A percentile compares a stretch with the other conserved stretches of the same genome.
Conservation (phyloP, 2,113 vertebrate genomes). For the Dolichallabes microphthalmus region DNA sequence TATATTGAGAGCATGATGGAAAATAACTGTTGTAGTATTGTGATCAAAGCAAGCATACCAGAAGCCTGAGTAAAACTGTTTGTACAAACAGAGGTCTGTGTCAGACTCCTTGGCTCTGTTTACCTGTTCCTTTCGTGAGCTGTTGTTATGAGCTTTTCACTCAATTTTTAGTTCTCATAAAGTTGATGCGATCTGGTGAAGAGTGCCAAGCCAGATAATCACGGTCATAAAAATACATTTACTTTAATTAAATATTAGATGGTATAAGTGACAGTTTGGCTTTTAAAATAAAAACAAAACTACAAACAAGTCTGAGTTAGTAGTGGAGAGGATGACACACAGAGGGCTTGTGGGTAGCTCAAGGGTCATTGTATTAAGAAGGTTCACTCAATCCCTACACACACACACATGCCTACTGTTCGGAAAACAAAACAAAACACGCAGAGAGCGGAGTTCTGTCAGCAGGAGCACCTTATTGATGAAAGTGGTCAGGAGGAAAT, state of each 20-base stretch:
- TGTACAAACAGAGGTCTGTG: neutral
- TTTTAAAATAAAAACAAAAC: neutral
- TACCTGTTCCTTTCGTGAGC: neutral
- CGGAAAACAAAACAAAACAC: neutral
- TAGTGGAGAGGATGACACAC: too few relatives aligned
- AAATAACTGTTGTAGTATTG: neutral
- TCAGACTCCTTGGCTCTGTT: neutral
- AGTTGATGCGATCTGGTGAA: too few relatives aligned
- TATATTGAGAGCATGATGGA: neutral
- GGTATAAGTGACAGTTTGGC: neutral
- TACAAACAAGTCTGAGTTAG: neutral
- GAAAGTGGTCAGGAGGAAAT: too few relatives aligned
- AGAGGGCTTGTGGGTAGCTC: too few relatives aligned
- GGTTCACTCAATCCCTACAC: neutral
- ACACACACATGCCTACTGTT: neutral
- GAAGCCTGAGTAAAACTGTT: neutral
- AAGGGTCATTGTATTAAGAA: neutral
- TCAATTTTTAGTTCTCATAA: neutral
- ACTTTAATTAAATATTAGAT: neutral
- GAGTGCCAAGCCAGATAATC: neutral
- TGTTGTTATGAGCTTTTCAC: neutral
- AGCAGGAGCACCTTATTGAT: too few relatives aligned
- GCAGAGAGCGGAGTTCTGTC: neutral
- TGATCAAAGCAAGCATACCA: slow-evolving; percentile 2
- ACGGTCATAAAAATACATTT: neutral